These are phyloP conservation scores for Cassiopea xamachana DNA, from an alignment of 30 jellyfish, hydroid and myxozoan species.

Conservation along the genomic window DNA sequence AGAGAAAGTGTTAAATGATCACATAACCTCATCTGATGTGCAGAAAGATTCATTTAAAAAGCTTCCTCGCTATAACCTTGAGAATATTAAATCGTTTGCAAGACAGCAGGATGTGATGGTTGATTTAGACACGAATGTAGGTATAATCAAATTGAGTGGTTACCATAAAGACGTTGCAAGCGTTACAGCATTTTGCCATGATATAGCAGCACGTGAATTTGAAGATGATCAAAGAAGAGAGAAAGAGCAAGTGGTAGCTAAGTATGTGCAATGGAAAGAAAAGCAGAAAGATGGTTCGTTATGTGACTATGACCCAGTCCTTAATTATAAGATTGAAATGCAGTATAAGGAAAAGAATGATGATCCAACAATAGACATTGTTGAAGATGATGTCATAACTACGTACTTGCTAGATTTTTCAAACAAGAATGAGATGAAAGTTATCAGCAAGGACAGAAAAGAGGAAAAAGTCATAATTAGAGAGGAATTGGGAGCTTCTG, in stretches of 20 bases:
- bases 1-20: background rate
- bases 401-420: background rate
- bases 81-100: constrained; percentile 3
- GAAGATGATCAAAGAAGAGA: background rate
- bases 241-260: constrained; percentile 17
- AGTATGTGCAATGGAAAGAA: constrained; percentile 52
- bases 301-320: constrained; percentile 17
- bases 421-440: background rate
- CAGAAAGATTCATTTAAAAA: background rate
- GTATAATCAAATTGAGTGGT: constrained; percentile 26
- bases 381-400: background rate
- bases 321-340: constrained; percentile 10
- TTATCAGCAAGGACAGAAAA: background rate
- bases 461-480: constrained; percentile 9
- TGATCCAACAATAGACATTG: background rate
- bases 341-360: background rate
- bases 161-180: background rate
- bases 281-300: background rate
- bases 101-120: constrained; percentile 19
- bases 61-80: background rate
- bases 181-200: background rate
- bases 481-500: constrained; percentile 22
- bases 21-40: background rate
- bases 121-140: constrained; percentile 9
- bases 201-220: background rate